Evolutionary conservation across 2,113 vertebrate genomes (phyloP).

Genomic region (Chaetops frenatus): DNA sequence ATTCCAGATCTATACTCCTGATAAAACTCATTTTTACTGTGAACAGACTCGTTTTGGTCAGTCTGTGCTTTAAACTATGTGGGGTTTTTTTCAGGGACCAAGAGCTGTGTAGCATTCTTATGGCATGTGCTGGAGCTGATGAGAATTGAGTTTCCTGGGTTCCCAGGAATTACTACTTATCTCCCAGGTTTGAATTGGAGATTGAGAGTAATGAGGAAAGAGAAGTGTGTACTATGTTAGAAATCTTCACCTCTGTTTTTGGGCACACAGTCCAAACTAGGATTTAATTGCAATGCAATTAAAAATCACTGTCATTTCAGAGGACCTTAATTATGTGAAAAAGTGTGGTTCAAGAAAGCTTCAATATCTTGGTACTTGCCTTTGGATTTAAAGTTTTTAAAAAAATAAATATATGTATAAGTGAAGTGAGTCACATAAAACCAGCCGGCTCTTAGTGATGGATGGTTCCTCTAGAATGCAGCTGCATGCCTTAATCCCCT

Average conservation of each 20-base stretch:
- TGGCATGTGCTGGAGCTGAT: background rate
- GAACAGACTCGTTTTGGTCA: background rate
- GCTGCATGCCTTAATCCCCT: background rate
- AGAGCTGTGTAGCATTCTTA: background rate
- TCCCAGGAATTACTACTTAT: background rate
- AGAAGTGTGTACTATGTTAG: fast-evolving
- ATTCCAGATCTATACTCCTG: background rate
- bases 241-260: background rate
- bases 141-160: background rate
- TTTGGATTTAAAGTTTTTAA: background rate
- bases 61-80: background rate
- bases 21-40: background rate
- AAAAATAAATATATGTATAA: background rate
- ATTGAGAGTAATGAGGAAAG: background rate
- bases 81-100: background rate
- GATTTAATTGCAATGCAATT: conserved; percentile 39
- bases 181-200: background rate
- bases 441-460: background rate
- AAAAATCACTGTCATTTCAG: conserved; percentile 50
- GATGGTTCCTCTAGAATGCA: background rate
- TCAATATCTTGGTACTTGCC: conserved; percentile 13
- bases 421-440: background rate
- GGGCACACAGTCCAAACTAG: background rate
- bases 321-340: conserved; percentile 2
- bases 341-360: background rate